Evolutionary conservation across 2,113 vertebrate genomes (phyloP).

Genomic region (Callipepla californica): DNA sequence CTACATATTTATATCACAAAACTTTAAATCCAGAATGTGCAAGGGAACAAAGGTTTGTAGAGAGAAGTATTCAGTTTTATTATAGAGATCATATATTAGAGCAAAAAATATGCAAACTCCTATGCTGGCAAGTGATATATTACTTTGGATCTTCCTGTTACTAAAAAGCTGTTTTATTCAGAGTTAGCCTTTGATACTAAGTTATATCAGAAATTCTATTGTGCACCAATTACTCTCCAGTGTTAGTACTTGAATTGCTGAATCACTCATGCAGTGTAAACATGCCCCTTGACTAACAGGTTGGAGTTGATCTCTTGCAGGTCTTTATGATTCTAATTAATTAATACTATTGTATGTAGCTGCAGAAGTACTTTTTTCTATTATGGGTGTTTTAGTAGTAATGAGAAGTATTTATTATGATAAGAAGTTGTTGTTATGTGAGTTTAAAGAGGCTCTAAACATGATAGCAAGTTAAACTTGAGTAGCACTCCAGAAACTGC

Average conservation of each 20-base stretch:
- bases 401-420: neutral
- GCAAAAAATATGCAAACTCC: neutral
- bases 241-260: neutral
- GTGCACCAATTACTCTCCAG: neutral
- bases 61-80: neutral
- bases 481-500: neutral
- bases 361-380: neutral
- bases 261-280: neutral
- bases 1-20: neutral
- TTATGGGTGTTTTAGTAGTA: neutral
- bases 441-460: neutral
- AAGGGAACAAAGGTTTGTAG: neutral
- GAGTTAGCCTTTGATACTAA: neutral
- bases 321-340: neutral
- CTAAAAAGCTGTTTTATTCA: neutral
- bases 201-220: neutral
- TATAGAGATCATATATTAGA: neutral
- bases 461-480: neutral
- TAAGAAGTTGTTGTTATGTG: neutral
- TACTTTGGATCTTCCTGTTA: neutral
- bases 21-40: neutral
- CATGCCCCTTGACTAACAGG: neutral
- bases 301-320: neutral
- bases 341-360: neutral
- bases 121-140: neutral